Percentiles rank a stretch among this genome's conserved stretches.
Conservation (phyloP, 64 coral and sea anemone species). For the Stichodactyla mertensii region DNA sequence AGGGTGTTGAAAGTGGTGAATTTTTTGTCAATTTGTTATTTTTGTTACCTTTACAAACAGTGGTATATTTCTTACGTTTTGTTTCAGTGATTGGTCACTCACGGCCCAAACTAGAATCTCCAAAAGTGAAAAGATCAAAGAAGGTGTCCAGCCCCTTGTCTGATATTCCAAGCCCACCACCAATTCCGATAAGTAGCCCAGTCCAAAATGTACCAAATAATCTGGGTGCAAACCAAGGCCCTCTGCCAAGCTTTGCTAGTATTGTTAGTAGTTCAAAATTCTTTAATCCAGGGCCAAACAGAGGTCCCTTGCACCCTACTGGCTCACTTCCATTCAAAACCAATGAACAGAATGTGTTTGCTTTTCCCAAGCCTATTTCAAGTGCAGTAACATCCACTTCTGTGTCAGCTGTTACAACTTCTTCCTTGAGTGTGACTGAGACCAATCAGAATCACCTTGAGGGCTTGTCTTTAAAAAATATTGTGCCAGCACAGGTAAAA, state of each 20-base stretch:
- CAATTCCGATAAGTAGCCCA: constrained; percentile 60
- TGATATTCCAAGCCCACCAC: constrained; percentile 43
- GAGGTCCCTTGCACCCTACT: constrained; percentile 30
- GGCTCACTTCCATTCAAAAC: neutral
- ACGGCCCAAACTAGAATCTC: neutral
- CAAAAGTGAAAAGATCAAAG: constrained; percentile 10
- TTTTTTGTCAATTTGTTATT: neutral
- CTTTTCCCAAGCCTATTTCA: constrained; percentile 5
- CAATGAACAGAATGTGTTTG: constrained; percentile 4
- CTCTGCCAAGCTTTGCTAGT: constrained; percentile 86
- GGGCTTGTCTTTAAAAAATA: neutral
- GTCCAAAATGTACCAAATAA: constrained; percentile 94
- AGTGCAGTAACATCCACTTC: neutral
- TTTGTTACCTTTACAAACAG: neutral
- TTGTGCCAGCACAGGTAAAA: constrained; percentile 1
- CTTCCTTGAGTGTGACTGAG: neutral
- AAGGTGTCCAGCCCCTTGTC: constrained; percentile 7
- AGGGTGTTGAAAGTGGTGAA: neutral
- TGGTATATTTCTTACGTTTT: neutral
- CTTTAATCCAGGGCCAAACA: constrained; percentile 57
- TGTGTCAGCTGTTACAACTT: neutral
- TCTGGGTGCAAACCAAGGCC: constrained; percentile 72
- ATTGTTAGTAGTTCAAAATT: constrained; percentile 92
- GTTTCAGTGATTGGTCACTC: constrained; percentile 5
- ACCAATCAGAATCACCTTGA: neutral